Evolutionary conservation across 2,113 vertebrate species (phyloP).

Genomic region (Petromus typicus): DNA sequence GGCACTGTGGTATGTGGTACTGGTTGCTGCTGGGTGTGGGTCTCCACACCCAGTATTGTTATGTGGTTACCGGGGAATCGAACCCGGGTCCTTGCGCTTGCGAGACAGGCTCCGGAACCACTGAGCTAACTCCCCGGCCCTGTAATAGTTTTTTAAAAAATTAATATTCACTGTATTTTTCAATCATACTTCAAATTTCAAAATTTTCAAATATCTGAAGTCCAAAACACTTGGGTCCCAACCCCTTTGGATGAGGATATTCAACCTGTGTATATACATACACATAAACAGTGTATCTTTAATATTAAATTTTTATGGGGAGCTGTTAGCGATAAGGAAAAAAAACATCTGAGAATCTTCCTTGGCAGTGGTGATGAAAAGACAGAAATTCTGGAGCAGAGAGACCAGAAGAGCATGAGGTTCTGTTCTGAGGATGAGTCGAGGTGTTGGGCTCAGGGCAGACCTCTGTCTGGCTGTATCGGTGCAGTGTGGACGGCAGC

Average conservation of each 20-base stretch:
- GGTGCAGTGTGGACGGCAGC: background rate
- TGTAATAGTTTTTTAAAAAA: no score
- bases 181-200: background rate
- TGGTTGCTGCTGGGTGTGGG: no score
- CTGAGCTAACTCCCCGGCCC: no score
- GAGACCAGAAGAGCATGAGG: background rate
- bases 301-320: background rate
- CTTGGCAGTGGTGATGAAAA: background rate
- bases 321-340: background rate
- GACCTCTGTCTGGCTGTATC: background rate
- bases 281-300: background rate
- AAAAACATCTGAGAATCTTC: background rate
- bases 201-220: background rate
- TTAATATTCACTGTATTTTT: background rate
- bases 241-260: background rate
- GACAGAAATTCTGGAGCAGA: background rate
- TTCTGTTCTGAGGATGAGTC: background rate
- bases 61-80: no score
- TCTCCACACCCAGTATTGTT: no score
- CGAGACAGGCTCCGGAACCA: no score
- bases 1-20: no score
- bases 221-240: background rate
- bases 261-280: accelerated
- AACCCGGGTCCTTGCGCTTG: no score
- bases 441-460: background rate